A percentile compares a stretch with the other conserved stretches of the same genome.
These are phyloP conservation scores for Hippocampus guttulatus DNA, from an alignment of 2,113 vertebrate genomes.

Conservation along the genomic window DNA sequence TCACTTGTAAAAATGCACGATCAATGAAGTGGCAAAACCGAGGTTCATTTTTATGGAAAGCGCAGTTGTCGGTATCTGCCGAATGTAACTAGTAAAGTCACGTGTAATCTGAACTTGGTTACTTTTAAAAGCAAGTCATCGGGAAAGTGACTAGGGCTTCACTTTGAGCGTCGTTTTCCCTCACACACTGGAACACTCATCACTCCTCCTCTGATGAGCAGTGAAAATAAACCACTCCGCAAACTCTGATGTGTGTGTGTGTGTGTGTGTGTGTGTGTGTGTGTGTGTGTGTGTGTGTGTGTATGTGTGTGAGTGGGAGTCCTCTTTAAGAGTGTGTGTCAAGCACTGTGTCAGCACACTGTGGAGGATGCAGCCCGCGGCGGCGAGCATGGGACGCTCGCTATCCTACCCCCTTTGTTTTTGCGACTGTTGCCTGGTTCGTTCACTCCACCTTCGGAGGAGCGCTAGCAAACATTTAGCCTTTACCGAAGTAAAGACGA, in stretches of 20 bases:
- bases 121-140: too few species aligned
- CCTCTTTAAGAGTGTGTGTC: slow-evolving; percentile 48
- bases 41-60: too few species aligned
- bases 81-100: too few species aligned
- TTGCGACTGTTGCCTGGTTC: slow-evolving; percentile 14
- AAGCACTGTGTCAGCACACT: slow-evolving; percentile 50
- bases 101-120: neutral
- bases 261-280: slow-evolving; percentile 42
- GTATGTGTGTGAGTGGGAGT: slow-evolving; percentile 51
- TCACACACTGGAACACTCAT: slow-evolving; percentile 1
- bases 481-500: neutral
- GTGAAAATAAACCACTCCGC: slow-evolving; percentile 46
- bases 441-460: neutral
- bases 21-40: too few species aligned
- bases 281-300: slow-evolving; percentile 54
- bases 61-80: too few species aligned
- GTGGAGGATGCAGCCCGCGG: slow-evolving; percentile 59
- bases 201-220: slow-evolving; percentile 25
- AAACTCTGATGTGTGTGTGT: slow-evolving; percentile 23
- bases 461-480: neutral
- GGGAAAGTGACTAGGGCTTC: neutral
- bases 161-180: neutral
- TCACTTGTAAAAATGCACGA: too few species aligned
- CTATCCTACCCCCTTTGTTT: slow-evolving; percentile 38
- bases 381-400: slow-evolving; percentile 37